Conservation (phyloP, 2,888 invertebrate species). For the Yponomeuta malinellus region DNA sequence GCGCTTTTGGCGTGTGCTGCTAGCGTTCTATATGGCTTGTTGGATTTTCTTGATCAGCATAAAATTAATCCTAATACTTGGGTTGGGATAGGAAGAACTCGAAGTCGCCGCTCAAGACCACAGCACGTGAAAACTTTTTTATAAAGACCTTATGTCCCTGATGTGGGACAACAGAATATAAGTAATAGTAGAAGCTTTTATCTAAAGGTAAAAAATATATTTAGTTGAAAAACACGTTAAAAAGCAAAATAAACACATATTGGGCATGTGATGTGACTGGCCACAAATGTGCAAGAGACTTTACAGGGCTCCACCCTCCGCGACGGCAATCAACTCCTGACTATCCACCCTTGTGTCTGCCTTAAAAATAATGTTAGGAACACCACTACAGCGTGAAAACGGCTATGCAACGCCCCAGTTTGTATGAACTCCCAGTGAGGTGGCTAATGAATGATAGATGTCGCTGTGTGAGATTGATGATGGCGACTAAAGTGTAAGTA, state of each 20-base stretch:
- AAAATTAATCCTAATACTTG: too few relatives aligned
- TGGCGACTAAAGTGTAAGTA: not conserved
- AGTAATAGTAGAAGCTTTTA: too few relatives aligned
- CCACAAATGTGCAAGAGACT: not conserved
- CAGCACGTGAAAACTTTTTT: too few relatives aligned
- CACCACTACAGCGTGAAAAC: conserved; percentile 13
- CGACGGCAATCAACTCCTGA: conserved; percentile 45
- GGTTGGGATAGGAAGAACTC: too few relatives aligned
- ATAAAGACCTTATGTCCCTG: too few relatives aligned
- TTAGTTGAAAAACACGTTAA: not conserved
- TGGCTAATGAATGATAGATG: conserved; percentile 8
- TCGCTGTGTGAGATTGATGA: conserved; percentile 3
- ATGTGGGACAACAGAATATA: too few relatives aligned
- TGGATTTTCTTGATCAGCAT: too few relatives aligned
- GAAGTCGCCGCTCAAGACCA: too few relatives aligned
- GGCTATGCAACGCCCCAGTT: not conserved
- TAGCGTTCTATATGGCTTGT: not conserved
- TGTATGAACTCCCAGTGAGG: not conserved
- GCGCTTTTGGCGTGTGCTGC: not conserved
- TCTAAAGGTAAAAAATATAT: too few relatives aligned
- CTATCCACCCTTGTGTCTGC: conserved; percentile 38
- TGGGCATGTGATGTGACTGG: not conserved
- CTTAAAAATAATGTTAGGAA: conserved; percentile 42
- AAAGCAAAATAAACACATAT: not conserved
- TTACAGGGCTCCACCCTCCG: conserved; percentile 20